Percentiles rank a stretch among this genome's conserved stretches.
Conservation (phyloP, 2,888 invertebrate genomes). For the Galerucella calmariensis region DNA sequence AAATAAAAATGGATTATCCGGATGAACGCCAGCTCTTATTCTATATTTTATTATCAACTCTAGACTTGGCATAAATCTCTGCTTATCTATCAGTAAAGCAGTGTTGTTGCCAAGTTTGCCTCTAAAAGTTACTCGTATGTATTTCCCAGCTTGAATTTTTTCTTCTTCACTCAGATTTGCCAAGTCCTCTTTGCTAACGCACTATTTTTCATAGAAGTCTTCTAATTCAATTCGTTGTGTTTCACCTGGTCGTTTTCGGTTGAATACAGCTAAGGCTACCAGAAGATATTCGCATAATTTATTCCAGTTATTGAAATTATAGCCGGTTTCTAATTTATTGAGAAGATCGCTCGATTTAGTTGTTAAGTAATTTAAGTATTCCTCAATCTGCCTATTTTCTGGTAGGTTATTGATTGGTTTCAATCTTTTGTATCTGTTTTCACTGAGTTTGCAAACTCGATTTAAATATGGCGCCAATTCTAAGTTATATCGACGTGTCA, state of each 20-base stretch:
- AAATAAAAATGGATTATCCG: conserved; percentile 26
- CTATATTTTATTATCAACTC: conserved; percentile 12
- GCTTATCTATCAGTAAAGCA: conserved; percentile 17
- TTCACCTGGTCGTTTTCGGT: conserved; percentile 1
- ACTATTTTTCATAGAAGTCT: not conserved
- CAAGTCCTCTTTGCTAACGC: not conserved
- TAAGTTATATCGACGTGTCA: conserved; percentile 16
- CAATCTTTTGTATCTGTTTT: conserved; percentile 17
- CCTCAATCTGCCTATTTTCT: not conserved
- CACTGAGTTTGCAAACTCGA: conserved; percentile 17
- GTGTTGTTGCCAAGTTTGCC: conserved; percentile 23
- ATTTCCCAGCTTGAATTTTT: conserved; percentile 19
- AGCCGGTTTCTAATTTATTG: not conserved
- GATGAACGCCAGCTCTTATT: conserved; percentile 14
- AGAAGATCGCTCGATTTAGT: not conserved
- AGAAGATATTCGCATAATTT: no score
- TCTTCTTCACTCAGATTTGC: conserved; percentile 11
- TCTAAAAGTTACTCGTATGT: conserved; percentile 16
- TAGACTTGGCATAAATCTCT: conserved; percentile 10
- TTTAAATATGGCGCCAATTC: conserved; percentile 24
- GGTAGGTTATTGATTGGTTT: conserved; percentile 13
- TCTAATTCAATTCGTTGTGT: not conserved
- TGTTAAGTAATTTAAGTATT: conserved; percentile 12
- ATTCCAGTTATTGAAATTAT: no score
- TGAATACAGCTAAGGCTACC: no score